A percentile compares a stretch with the other conserved stretches of the same genome.
phyloP scores from a whole-genome alignment of 2,888 invertebrate species.

The Luperina nickerlii region DNA sequence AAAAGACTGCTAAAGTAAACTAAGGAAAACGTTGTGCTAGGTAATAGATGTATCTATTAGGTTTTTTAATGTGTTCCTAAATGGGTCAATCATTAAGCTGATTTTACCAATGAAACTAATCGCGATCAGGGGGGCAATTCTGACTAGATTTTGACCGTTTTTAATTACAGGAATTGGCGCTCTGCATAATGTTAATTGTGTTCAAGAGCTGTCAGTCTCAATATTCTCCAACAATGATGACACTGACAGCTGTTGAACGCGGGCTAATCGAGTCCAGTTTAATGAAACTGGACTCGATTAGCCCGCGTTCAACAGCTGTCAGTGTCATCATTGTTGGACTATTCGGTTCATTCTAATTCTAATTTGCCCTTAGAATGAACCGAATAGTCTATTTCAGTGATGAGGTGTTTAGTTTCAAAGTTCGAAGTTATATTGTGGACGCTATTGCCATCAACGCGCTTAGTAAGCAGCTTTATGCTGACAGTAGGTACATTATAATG shows the following conservation, averaged over 20 bases:
- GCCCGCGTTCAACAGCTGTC: too few relatives aligned
- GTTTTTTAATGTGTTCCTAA: conserved; percentile 1
- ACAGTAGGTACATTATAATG: neutral
- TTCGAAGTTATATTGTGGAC: neutral
- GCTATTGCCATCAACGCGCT: neutral
- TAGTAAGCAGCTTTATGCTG: neutral
- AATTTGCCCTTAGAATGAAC: neutral
- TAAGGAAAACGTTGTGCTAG: conserved; percentile 47
- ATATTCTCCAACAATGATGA: neutral
- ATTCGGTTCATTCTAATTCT: too few relatives aligned
- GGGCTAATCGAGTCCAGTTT: neutral
- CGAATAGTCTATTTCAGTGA: neutral
- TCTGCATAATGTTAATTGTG: neutral
- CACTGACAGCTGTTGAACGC: neutral
- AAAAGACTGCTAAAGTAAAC: conserved; percentile 61
- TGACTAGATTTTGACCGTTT: neutral
- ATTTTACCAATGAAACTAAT: neutral
- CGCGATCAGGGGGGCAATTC: neutral
- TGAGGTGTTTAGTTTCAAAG: neutral
- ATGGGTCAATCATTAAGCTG: neutral
- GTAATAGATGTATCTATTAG: conserved; percentile 43
- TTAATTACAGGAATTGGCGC: neutral
- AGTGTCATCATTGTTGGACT: too few relatives aligned
- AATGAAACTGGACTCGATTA: too few relatives aligned
- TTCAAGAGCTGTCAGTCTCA: neutral